Base-by-base conservation (phyloP, 1,140 invertebrate genomes). In the Sycophaga agraensis region DNA sequence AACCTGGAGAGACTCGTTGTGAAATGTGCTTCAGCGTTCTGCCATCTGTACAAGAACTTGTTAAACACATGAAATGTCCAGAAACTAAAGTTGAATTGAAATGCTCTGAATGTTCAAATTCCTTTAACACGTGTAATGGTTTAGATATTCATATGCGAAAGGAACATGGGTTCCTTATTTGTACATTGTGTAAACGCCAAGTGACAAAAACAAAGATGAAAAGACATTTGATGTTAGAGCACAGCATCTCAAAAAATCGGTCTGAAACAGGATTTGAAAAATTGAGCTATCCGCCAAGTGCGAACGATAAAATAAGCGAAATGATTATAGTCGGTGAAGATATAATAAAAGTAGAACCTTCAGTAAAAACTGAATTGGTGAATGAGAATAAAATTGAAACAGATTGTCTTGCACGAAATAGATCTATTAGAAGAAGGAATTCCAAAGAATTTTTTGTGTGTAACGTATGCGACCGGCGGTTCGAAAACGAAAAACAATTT, bases 171-270 rank as follows among this genome's bases (percentile, higher is more conserved):
- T 55, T 61, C 22, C 63, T 67, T 24, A 65, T 69, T 42, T 73
- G 72, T 26, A 21, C 59, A 11, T 63, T 66, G 11, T 72, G 72
- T 35, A 64, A 66, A 0, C 63, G 65, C 28, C 63, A 68, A 56
- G 39, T 72, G 0, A 53, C 67, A 2, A 64, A 68, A 22, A 54
- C 54, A 5, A 67, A 66, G 42, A 61, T 70, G 28, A 54, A 37
- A 12, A 66, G 63, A 21, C 71, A 73, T 57, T 21, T 71, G 4
- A 69, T 73, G 37, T 39, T 70, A 9, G 66, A 68, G 17, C 71
- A 72, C 26, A 61, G 65, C 0, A 65, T 70, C 62, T 69, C 68
- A 2, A 70, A 68, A 48, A 58, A 57, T 14, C 62, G 65, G 1
- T 61, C 65, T 1, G 51, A 68, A 12, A 65, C 59, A 14, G 65